Evolutionary conservation across 2,888 invertebrate genomes (phyloP).

Genomic region (Apamea epomidion): DNA sequence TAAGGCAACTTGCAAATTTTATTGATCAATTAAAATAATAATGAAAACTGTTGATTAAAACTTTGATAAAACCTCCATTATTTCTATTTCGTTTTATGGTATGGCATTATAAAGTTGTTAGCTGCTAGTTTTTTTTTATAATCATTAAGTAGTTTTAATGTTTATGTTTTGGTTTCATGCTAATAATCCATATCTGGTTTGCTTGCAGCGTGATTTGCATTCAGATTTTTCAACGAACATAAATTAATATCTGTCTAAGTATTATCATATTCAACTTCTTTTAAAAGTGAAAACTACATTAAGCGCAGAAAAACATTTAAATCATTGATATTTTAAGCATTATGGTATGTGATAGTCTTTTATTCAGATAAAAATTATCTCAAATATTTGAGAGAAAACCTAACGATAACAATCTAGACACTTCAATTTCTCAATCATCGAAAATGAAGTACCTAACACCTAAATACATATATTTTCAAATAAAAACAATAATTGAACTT

Average conservation of each 20-base stretch:
- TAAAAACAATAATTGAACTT: conserved; percentile 63
- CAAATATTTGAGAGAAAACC: not conserved
- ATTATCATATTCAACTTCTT: conserved; percentile 12
- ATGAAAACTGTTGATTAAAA: conserved; percentile 22
- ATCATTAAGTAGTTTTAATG: conserved; percentile 6
- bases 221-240: not conserved
- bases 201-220: conserved; percentile 1
- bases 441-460: not conserved
- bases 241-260: not conserved
- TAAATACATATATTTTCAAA: not conserved
- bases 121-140: not conserved
- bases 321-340: not conserved
- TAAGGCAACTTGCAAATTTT: conserved; percentile 20
- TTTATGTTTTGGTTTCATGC: conserved; percentile 27
- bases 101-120: conserved; percentile 17
- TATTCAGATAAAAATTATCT: conserved; percentile 23
- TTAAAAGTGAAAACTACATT: conserved; percentile 41
- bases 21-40: conserved; percentile 45
- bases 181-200: conserved; percentile 9
- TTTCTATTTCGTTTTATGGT: conserved; percentile 27
- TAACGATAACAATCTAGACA: conserved; percentile 2
- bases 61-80: conserved; percentile 34
- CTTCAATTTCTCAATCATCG: not conserved
- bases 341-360: not conserved
- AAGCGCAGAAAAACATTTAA: not conserved